phyloP scores from a whole-genome alignment of 2,797 vertebrate genomes.

The Leucoraja ocellata region DNA sequence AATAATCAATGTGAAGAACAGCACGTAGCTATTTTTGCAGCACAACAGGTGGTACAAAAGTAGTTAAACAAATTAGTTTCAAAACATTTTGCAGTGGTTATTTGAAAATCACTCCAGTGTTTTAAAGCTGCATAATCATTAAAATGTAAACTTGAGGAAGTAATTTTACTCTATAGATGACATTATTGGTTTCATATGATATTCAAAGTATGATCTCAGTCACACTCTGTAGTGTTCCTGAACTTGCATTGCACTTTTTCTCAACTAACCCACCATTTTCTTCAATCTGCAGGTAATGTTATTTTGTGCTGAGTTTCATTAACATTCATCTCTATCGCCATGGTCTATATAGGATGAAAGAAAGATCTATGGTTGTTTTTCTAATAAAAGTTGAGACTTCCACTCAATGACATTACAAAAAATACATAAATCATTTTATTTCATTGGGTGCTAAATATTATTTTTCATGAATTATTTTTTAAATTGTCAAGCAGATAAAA shows the following conservation, averaged over 20 bases:
- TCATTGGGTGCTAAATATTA: background rate
- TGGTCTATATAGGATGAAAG: background rate
- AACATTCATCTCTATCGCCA: background rate
- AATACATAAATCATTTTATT: background rate
- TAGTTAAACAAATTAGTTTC: background rate
- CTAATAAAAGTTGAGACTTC: background rate
- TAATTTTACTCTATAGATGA: background rate
- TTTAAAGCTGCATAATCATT: background rate
- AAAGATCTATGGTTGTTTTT: background rate
- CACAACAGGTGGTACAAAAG: background rate
- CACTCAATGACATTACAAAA: background rate
- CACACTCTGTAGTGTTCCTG: background rate
- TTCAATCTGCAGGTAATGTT: conserved; percentile 6
- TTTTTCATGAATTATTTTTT: background rate
- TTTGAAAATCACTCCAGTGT: background rate
- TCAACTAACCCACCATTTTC: background rate
- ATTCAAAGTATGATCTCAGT: background rate
- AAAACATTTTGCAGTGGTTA: background rate
- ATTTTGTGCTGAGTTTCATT: background rate
- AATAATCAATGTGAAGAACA: background rate
- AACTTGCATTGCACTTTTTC: background rate
- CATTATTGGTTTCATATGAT: background rate
- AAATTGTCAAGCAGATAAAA: background rate
- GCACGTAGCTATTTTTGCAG: background rate
- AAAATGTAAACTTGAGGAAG: background rate